These are phyloP conservation scores for Caenorhabditis auriculariae DNA, from an alignment of 2,888 invertebrate species.

Conservation along the genomic window DNA sequence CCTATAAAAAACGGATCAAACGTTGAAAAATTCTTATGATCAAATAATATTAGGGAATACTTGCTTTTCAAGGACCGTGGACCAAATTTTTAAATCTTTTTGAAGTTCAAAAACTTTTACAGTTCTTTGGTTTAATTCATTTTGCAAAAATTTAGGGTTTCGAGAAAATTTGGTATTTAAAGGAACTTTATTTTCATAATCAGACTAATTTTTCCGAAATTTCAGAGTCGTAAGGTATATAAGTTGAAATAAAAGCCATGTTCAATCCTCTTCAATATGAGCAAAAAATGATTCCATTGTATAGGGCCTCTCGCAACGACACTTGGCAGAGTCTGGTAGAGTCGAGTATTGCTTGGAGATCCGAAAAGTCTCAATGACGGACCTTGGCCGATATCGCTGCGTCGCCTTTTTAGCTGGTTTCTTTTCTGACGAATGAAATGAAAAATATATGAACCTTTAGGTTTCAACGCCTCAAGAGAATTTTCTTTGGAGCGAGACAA, in stretches of 20 bases:
- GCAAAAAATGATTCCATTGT: background rate
- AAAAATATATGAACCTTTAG: background rate
- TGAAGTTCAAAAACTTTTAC: too few species aligned
- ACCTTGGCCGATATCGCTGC: slow-evolving; percentile 32
- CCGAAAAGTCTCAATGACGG: slow-evolving; percentile 11
- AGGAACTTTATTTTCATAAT: background rate
- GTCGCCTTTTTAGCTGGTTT: slow-evolving; percentile 25
- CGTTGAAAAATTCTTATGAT: too few species aligned
- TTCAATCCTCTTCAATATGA: background rate
- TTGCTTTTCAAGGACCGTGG: too few species aligned
- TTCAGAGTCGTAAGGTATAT: too few species aligned
- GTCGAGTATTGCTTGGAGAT: slow-evolving; percentile 34
- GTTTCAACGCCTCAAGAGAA: slow-evolving; percentile 18
- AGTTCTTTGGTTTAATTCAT: too few species aligned
- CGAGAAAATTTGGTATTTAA: background rate
- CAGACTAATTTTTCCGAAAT: background rate
- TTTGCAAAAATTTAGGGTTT: slow-evolving; percentile 11
- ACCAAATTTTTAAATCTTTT: too few species aligned
- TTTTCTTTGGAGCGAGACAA: slow-evolving; percentile 33
- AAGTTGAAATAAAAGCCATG: too few species aligned
- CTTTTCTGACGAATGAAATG: background rate
- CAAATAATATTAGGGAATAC: too few species aligned
- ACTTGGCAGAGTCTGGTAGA: slow-evolving; percentile 29
- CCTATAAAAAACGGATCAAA: too few species aligned
- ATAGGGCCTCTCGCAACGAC: slow-evolving; percentile 29